Base-by-base conservation (phyloP, 2,888 invertebrate species). In the Tenthredo notha region DNA sequence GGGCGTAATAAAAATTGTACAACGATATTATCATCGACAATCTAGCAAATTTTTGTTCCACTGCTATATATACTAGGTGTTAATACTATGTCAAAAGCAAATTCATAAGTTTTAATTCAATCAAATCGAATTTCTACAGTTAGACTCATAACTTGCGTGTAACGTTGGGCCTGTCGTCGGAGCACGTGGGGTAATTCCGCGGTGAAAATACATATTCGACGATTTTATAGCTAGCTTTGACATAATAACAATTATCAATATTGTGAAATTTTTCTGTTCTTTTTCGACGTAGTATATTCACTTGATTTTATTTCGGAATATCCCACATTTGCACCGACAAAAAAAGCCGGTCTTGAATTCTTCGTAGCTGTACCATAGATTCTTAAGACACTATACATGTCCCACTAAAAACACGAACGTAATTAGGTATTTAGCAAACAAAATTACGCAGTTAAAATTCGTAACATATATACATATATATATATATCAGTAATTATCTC, bases 61-160 rank as follows among this genome's bases (percentile, higher is more conserved):
- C 18, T 50, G n/a, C 54, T 54, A n/a, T 61, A 18, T 1, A 25
- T 7, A 58, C 25, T 10, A 25, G 25, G 25, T 61, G 61, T 61
- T 61, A 61, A 25, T 25, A 61, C 61, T 25, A 25, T 25, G 7
- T 37, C n/a, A 70, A 18, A 18, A 33, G n/a, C 5, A 70, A 70
- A 37, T 33, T 7, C 70, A 70, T 18, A 40, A 37, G 2, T 37
- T 25, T 33, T n/a, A 70, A 70, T 70, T 18, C 70, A 37, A 70
- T 18, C 70, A 70, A 9, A 33, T 70, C 18, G 3, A 70, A 37
- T 70, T 12, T 61, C 61, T 61, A 21, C n/a, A 70, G 9, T 15
- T 33, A 70, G 6, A 70, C 9, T n/a, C 1, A 70, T 70, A 70
- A 70, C 70, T 70, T 70, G 70, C 70, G 70, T 70, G 29, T 29